Percentiles rank a stretch among this genome's conserved stretches.
Conservation (phyloP, 1,140 invertebrate genomes). For the Latrodectus geometricus region DNA sequence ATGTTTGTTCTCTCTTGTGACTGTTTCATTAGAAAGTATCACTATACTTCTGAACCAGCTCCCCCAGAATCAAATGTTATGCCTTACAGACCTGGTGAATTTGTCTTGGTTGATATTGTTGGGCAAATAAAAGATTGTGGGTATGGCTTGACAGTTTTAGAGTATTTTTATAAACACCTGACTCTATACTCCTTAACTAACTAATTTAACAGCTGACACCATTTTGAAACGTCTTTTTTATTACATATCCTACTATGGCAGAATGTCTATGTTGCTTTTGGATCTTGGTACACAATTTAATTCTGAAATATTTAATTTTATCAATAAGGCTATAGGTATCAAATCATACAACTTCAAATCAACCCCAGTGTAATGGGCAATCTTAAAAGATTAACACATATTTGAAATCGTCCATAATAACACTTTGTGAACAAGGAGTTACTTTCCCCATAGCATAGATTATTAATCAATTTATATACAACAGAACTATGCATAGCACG, state of each 20-base stretch:
- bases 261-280: background rate
- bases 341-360: background rate
- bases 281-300: slow-evolving; percentile 2
- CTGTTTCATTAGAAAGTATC: background rate
- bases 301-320: background rate
- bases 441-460: background rate
- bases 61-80: background rate
- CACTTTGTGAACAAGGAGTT: background rate
- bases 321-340: background rate
- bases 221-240: background rate
- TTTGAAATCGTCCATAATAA: background rate
- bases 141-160: background rate
- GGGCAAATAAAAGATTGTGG: background rate
- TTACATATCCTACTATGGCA: background rate
- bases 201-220: background rate
- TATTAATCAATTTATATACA: background rate
- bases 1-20: background rate
- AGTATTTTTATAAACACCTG: background rate
- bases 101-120: background rate
- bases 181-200: background rate
- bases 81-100: background rate
- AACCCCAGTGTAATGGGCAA: background rate
- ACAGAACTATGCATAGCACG: background rate
- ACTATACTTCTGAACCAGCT: background rate
- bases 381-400: background rate